Evolutionary conservation across 2,113 vertebrate genomes (phyloP), one percentile per base, ranked within the genome.

Genomic region (Coturnix japonica): DNA sequence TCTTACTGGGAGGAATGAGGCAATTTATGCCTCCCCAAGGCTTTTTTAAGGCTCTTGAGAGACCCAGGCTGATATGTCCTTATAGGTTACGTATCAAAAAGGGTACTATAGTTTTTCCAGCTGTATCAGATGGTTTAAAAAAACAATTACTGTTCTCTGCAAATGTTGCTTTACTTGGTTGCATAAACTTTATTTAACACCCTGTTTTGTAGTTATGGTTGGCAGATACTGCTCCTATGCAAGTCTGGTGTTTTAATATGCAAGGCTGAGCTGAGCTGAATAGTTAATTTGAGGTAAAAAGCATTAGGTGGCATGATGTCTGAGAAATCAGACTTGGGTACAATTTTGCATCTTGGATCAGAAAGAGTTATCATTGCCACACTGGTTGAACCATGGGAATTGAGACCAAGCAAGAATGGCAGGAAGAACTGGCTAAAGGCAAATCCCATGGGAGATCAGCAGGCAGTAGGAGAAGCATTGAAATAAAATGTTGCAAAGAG

Each of bases 1-100:
- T 3, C 4, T 3, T 30, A 7, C 19, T 23, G 22, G 60, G 39
- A 64, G 4, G 16, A 66, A 8, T 0, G 0, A 75, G 26, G 18
- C 4, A 28, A 44, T 43, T 75, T 35, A 22, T 35, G 14, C 22
- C 44, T 60, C n/a, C 44, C 23, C 19, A 41, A 46, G 13, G 31
- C 19, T 46, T 60, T 30, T 26, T 15, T 28, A 56, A 46, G 31
- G 16, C 17, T 59, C 41, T 46, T 35, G 56, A 46, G 23, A 28
- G 30, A 75, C 6, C 13, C 6, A 12, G n/a, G 31, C 31, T 23
- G 41, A 10, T 67, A 46, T 67, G 65, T n/a, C 65, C 31, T 7
- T 25, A 31, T 11, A 67, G 43, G 21, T 23, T n/a, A 23, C 4
- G 11, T 31, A 33, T 11, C 21, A 25, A 18, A 46, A 46, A 67